These are phyloP conservation scores for Reticulitermes lucifugus DNA, from an alignment of 2,888 invertebrate species.

Conservation along the genomic window DNA sequence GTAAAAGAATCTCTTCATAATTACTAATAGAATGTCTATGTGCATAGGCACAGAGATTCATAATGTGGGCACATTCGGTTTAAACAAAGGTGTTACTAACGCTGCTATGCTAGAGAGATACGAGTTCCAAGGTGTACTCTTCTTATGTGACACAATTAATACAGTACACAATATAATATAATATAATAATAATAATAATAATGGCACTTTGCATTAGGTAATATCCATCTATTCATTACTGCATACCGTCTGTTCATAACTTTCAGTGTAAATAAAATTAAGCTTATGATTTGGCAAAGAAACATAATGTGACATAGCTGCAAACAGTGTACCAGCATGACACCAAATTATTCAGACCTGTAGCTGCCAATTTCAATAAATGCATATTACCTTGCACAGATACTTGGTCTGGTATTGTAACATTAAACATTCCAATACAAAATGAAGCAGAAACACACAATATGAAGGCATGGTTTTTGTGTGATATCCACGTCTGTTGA, in stretches of 20 bases:
- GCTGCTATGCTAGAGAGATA: neutral
- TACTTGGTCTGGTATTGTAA: slow-evolving; percentile 1
- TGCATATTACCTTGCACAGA: slow-evolving; percentile 25
- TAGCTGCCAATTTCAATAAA: neutral
- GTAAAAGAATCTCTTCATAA: neutral
- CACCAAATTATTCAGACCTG: neutral
- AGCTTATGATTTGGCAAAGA: neutral
- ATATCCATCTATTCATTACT: slow-evolving; percentile 6
- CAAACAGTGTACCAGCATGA: neutral
- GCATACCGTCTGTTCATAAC: neutral
- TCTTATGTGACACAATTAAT: neutral
- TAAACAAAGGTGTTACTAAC: neutral
- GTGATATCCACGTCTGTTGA: slow-evolving; percentile 26
- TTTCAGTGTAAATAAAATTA: neutral
- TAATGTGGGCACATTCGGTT: slow-evolving; percentile 26
- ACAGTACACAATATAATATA: neutral
- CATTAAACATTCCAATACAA: slow-evolving; percentile 4
- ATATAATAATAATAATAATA: neutral
- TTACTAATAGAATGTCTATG: neutral
- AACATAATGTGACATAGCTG: neutral
- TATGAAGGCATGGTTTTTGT: slow-evolving; percentile 9
- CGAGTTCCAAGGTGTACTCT: neutral
- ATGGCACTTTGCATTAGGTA: slow-evolving; percentile 20
- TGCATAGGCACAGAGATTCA: slow-evolving; percentile 26
- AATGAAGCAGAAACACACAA: slow-evolving; percentile 1